Evolutionary conservation across 2,113 vertebrate species (phyloP), one percentile per base, ranked within the genome.

Genomic region (Strigops habroptila): DNA sequence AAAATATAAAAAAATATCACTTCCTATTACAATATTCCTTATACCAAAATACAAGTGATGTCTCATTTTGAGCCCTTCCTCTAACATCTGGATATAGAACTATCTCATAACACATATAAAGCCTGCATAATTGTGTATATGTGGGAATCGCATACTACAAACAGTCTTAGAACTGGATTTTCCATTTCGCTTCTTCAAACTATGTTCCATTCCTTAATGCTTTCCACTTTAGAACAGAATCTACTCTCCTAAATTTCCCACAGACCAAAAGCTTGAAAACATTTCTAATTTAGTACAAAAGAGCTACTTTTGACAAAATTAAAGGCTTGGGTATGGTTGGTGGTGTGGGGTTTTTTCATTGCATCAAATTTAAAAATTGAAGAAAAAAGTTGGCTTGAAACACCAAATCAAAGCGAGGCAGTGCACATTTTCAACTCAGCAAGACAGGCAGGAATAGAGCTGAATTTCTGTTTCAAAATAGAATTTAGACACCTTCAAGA

Each of bases 101-200:
- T 71, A 14, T 73, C 69, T 51, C 57, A 7, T 12, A 71, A 71
- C 24, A 78, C 8, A 27, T 18, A 78, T 22, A 94, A 79, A 90
- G 65, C 31, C 67, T 49, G 14, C 33, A 39, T 33, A 75, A 84
- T 31, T 59, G 18, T 59, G n/a, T 67, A 14, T 75, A 82, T 25
- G 39, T 84, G 43, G 76, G 71, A 86, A 82, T 64, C 18, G 5
- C 39, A 68, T 63, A 70, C 49, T 81, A 67, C 37, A 84, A 93
- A 65, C 35, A 69, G 33, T 22, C 52, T 46, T 80, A 41, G 28
- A 93, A 91, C 6, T 69, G 37, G 19, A 91, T 85, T 94, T 97
- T 93, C 71, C 81, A 88, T 93, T 96, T 90, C 23, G 85, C 9
- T 75, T 76, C 49, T 87, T 79, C 25, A 21, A 88, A 91, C 57